Evolutionary conservation across 2,113 vertebrate genomes (phyloP).

Genomic region (Aptenodytes forsteri): DNA sequence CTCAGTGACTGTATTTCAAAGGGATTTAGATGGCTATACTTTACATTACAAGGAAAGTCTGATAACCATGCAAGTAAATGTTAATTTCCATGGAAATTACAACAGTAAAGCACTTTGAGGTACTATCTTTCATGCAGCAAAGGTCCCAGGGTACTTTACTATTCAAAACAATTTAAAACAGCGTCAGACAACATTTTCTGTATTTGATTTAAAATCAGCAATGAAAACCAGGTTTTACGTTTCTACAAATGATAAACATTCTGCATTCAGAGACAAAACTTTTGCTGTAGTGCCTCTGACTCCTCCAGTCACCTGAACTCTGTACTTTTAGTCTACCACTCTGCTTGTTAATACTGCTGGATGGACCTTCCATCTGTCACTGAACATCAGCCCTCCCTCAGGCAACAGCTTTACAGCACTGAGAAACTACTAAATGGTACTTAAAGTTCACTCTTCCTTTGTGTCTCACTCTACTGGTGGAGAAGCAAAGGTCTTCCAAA

Average conservation of each 20-base stretch:
- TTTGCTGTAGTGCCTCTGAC: not conserved
- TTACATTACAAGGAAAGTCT: not conserved
- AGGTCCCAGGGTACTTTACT: slow-evolving; percentile 32
- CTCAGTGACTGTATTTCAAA: slow-evolving; percentile 17
- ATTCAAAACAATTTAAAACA: slow-evolving; percentile 55
- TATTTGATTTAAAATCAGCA: slow-evolving; percentile 32
- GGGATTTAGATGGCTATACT: not conserved
- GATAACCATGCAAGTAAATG: slow-evolving; percentile 34
- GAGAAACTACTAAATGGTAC: not conserved
- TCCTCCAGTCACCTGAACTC: not conserved
- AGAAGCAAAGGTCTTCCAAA: not conserved
- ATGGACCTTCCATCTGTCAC: not conserved
- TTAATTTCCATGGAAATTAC: slow-evolving; percentile 68
- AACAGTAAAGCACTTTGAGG: slow-evolving; percentile 51
- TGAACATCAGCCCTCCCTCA: not conserved
- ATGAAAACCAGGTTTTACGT: not conserved
- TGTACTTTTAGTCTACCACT: not conserved
- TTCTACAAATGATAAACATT: not conserved
- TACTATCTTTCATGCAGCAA: slow-evolving; percentile 24
- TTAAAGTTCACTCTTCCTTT: not conserved
- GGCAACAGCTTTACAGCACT: not conserved
- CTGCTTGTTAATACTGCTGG: not conserved
- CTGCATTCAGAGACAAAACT: not conserved
- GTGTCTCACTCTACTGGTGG: not conserved
- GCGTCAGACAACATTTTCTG: not conserved